Evolutionary conservation across 2,113 vertebrate species (phyloP).

Genomic region (Mesoclemmys tuberculata): DNA sequence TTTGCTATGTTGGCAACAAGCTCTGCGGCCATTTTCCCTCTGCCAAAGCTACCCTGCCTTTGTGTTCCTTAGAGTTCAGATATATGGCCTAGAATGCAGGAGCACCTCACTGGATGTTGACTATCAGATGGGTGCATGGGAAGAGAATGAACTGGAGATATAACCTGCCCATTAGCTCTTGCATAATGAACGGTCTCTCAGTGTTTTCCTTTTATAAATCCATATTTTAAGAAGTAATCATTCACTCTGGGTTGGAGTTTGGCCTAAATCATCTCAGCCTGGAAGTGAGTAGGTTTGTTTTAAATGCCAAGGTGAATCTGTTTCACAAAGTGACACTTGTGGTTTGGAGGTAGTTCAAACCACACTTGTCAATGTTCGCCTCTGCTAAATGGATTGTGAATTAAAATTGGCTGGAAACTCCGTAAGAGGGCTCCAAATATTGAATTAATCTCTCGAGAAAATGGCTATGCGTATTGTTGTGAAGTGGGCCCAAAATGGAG

Average conservation of each 20-base stretch:
- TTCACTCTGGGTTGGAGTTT: neutral
- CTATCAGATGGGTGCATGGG: neutral
- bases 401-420: neutral
- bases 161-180: neutral
- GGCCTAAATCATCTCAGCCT: neutral
- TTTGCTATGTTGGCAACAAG: neutral
- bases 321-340: neutral
- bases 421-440: fast-evolving
- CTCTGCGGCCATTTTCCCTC: neutral
- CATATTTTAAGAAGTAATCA: neutral
- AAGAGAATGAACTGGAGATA: neutral
- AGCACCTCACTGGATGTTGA: neutral
- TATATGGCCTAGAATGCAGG: neutral
- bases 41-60: neutral
- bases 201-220: neutral
- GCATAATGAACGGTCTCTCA: neutral
- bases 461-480: neutral
- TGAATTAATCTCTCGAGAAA: neutral
- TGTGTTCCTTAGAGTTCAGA: neutral
- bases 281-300: neutral
- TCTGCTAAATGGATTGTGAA: neutral
- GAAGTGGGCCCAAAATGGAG: neutral
- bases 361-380: neutral
- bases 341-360: neutral
- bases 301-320: neutral